Percentiles rank a stretch among this genome's conserved stretches.
These are phyloP conservation scores for Pipa parva DNA, from an alignment of 2,113 vertebrate genomes.

Conservation along the genomic window DNA sequence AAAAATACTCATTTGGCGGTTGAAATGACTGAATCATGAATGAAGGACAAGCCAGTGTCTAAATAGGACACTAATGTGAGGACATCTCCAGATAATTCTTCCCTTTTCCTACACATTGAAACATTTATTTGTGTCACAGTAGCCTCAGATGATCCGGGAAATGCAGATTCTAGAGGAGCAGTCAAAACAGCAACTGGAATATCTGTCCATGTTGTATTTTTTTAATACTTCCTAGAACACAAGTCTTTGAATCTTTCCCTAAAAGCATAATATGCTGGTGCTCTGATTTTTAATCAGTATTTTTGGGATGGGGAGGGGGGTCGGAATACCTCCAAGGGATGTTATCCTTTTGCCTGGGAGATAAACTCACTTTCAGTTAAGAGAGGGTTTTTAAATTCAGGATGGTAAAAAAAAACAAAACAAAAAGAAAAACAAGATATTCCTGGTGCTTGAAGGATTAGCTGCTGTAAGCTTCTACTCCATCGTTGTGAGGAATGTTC, in stretches of 20 bases:
- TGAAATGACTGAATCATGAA: background rate
- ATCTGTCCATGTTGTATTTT: too few relatives aligned
- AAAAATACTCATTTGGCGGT: background rate
- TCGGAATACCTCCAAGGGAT: too few relatives aligned
- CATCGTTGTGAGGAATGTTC: slow-evolving; percentile 31
- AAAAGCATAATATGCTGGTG: too few relatives aligned
- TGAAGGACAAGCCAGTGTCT: background rate
- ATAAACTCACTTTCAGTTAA: background rate
- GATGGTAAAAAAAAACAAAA: too few relatives aligned
- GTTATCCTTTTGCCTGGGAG: too few relatives aligned
- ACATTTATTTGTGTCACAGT: background rate
- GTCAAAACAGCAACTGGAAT: background rate
- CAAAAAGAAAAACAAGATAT: background rate
- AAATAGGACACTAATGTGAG: background rate
- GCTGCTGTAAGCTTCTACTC: background rate
- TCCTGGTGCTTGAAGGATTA: background rate
- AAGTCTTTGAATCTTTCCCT: too few relatives aligned
- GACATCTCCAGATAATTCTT: slow-evolving; percentile 1
- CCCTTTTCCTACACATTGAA: slow-evolving; percentile 7
- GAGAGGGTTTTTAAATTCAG: too few relatives aligned
- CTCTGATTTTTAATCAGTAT: too few relatives aligned
- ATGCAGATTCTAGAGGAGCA: background rate
- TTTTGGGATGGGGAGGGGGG: too few relatives aligned
- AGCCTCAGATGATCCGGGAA: background rate
- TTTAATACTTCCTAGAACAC: too few relatives aligned